Base-by-base conservation (phyloP, 1,140 invertebrate species). In the Achatina immaculata region DNA sequence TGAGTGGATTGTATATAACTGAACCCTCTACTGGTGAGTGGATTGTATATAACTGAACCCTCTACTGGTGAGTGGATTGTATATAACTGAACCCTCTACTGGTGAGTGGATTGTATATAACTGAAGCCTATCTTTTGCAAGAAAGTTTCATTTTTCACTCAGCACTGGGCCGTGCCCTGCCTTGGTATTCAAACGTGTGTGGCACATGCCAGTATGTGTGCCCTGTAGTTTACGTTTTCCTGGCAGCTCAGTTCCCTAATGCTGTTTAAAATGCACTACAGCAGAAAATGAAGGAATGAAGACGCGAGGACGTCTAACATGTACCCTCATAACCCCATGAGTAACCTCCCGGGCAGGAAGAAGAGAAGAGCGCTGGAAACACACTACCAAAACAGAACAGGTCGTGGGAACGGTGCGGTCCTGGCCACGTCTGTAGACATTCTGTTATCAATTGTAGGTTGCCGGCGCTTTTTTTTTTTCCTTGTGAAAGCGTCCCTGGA, bases 391-490 rank as follows among this genome's bases (percentile, higher is more conserved):
- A 62, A 62, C 58, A 19, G 58, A 62, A 62, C n/a, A 34, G 31
- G 31, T 28, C 58, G 58, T 62, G 58, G 58, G 58, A 62, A 62
- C 58, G 58, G 58, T 6, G 58, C 58, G 28, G 58, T 62, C 31
- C 31, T 62, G 31, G 58, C 58, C 7, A 2, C 28, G 58, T 34
- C 58, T 6, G 58, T 6, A 62, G 58, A 31, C n/a, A 6, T 62
- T 31, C n/a, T 31, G 3, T 31, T 4, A 31, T 62, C 21, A 14
- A 6, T 31, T 21, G 48, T 31, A 6, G 3, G 7, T 62, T 62
- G 7, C 4, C n/a, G n/a, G n/a, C n/a, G n/a, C n/a, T n/a, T n/a
- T n/a, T n/a, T n/a, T n/a, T n/a, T n/a, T n/a, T n/a, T n/a, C n/a
- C n/a, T n/a, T n/a, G n/a, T n/a, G n/a, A n/a, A 62, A 31, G n/a